These are phyloP conservation scores for Rana temporaria DNA, from an alignment of 2,113 vertebrate genomes.

Conservation along the genomic window DNA sequence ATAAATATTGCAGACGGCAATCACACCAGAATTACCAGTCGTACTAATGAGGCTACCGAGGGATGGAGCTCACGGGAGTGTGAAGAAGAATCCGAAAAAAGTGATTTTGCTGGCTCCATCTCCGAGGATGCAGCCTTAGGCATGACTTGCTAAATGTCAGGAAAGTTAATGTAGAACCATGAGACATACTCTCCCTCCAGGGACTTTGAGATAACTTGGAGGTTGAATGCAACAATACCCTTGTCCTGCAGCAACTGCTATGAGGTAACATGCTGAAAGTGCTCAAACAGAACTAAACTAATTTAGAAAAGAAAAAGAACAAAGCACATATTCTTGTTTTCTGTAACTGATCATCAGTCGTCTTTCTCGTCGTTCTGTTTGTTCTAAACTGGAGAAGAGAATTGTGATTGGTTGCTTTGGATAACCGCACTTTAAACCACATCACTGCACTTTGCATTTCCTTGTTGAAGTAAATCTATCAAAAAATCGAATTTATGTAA, in stretches of 20 bases:
- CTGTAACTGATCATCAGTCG: no score
- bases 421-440: no score
- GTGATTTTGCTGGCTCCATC: conserved; percentile 21
- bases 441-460: no score
- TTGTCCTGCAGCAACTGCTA: not conserved
- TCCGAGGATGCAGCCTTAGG: conserved; percentile 25
- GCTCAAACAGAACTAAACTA: not conserved
- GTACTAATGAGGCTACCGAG: conserved; percentile 46
- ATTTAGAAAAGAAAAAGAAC: no score
- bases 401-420: no score
- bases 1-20: conserved; percentile 35
- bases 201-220: conserved; percentile 11
- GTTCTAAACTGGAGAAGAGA: no score
- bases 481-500: no score
- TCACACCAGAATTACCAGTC: conserved; percentile 21
- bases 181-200: not conserved
- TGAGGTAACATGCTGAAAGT: not conserved
- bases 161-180: conserved; percentile 31
- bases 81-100: conserved; percentile 31
- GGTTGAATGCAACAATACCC: not conserved
- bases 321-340: no score
- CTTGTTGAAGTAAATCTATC: no score
- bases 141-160: conserved; percentile 39
- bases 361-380: no score
- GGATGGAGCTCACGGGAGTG: conserved; percentile 29